Conservation (phyloP, 2,888 invertebrate species). For the Sisyra nigra region DNA sequence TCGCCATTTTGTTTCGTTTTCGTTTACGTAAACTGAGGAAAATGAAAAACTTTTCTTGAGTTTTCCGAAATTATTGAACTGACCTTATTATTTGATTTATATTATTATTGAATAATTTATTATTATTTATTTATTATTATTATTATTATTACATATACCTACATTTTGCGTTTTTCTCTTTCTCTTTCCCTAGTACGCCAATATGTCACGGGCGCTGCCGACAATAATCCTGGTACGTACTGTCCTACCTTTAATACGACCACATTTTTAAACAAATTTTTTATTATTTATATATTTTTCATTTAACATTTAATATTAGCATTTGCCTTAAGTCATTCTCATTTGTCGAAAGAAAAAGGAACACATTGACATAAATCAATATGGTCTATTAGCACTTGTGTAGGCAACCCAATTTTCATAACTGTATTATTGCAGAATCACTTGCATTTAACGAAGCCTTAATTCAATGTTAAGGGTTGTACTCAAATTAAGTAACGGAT, state of each 20-base stretch:
- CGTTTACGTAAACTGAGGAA: not conserved
- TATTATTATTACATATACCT: conserved; percentile 17
- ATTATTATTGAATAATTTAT: not conserved
- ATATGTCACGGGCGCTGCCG: conserved; percentile 34
- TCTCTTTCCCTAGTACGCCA: conserved; percentile 33
- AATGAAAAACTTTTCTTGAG: not conserved
- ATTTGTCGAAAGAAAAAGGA: too few species aligned
- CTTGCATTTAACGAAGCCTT: too few species aligned
- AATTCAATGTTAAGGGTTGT: too few species aligned
- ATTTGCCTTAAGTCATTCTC: not conserved
- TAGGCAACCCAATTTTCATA: too few species aligned
- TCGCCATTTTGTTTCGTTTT: not conserved
- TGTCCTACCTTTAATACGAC: conserved; percentile 19
- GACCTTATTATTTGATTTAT: not conserved
- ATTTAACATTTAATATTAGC: not conserved
- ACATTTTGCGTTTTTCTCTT: conserved; percentile 32
- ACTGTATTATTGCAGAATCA: too few species aligned
- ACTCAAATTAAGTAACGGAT: too few species aligned
- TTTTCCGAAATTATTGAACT: not conserved
- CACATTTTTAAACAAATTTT: conserved; percentile 3
- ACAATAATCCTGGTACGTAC: conserved; percentile 34
- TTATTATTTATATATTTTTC: not conserved
- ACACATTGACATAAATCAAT: too few species aligned
- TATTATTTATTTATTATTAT: conserved; percentile 4
- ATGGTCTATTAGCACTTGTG: too few species aligned